These are phyloP conservation scores for Microctenopoma steveboyesi DNA, from an alignment of 2,797 vertebrate species.

Conservation along the genomic window DNA sequence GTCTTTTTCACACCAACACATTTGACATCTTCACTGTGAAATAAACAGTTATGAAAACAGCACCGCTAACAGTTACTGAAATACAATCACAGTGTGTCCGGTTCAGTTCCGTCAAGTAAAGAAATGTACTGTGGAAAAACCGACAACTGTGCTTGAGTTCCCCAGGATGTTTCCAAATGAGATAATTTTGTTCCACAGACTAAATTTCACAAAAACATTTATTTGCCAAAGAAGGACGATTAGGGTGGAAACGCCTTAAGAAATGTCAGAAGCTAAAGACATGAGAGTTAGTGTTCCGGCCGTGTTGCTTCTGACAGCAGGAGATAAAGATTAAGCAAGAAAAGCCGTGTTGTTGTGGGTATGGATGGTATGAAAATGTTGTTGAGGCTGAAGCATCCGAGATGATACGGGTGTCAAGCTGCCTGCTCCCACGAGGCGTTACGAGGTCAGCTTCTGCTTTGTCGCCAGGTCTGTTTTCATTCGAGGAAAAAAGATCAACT, in stretches of 20 bases:
- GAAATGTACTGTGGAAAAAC: neutral
- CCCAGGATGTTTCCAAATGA: slow-evolving; percentile 8
- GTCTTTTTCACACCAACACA: slow-evolving; percentile 18
- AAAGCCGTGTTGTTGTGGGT: slow-evolving; percentile 49
- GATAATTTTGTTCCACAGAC: slow-evolving; percentile 39
- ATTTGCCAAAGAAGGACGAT: slow-evolving; percentile 63
- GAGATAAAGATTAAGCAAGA: slow-evolving; percentile 60
- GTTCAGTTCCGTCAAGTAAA: slow-evolving; percentile 9
- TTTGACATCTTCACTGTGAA: slow-evolving; percentile 46
- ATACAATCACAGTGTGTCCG: slow-evolving; percentile 24
- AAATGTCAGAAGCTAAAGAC: slow-evolving; percentile 37
- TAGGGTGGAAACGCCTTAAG: slow-evolving; percentile 48
- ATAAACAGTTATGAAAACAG: slow-evolving; percentile 25
- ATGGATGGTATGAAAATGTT: slow-evolving; percentile 68
- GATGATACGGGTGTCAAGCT: slow-evolving; percentile 46
- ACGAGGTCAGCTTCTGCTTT: slow-evolving; percentile 22
- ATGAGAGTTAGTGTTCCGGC: slow-evolving; percentile 48
- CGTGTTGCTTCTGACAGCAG: slow-evolving; percentile 42
- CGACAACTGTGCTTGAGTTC: slow-evolving; percentile 5
- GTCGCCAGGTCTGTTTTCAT: slow-evolving; percentile 35
- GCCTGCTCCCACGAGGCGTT: slow-evolving; percentile 31
- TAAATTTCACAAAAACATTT: slow-evolving; percentile 68
- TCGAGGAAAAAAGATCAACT: slow-evolving; percentile 27
- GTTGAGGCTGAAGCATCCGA: slow-evolving; percentile 45
- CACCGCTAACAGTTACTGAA: slow-evolving; percentile 18